Base-by-base conservation (phyloP, 1,140 invertebrate genomes). In the Hycleus phaleratus region DNA sequence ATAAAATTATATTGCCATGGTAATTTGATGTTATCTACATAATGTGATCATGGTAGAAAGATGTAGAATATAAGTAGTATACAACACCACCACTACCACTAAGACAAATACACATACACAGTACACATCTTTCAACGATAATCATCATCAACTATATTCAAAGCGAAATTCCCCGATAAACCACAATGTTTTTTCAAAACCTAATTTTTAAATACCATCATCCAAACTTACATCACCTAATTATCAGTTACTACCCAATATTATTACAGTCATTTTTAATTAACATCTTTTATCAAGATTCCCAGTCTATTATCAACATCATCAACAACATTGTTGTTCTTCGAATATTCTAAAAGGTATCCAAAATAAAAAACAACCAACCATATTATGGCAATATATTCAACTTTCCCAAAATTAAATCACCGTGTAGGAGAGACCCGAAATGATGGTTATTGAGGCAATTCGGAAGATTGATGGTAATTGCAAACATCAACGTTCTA, bases 11-110 rank as follows among this genome's bases (percentile, higher is more conserved):
- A 54, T 54, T 54, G 51, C 32, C 51, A 44, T 26, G 51, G 42
- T 54, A 54, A 54, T 54, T 54, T 54, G 51, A 54, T 54, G 51
- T 44, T 54, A 54, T 54, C 51, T 54, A 42, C 51, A 54, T 42
- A 54, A 54, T 54, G 32, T 42, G 51, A 54, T 44, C 51, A 45
- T 54, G 51, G 32, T 32, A 32, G 7, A 32, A 7, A 7, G 4
- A 49, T 49, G 47, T 32, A 32, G 47, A 25, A 9, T 49, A 32
- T 10, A 10, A 18, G n/a, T 6, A 49, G 24, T 32, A 49, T 32
- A 49, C 38, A 38, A 9, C 47, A 32, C 38, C 47, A 8, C 6
- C 25, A 49, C 38, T 32, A 26, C 24, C 9, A 26, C 1, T 24
- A 46, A 12, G 8, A 2, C 12, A 3, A 8, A 24, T 10, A 24